A percentile compares a stretch with the other conserved stretches of the same genome.
Conservation (phyloP, 2,888 invertebrate species). For the Chrysotoxum bicinctum region DNA sequence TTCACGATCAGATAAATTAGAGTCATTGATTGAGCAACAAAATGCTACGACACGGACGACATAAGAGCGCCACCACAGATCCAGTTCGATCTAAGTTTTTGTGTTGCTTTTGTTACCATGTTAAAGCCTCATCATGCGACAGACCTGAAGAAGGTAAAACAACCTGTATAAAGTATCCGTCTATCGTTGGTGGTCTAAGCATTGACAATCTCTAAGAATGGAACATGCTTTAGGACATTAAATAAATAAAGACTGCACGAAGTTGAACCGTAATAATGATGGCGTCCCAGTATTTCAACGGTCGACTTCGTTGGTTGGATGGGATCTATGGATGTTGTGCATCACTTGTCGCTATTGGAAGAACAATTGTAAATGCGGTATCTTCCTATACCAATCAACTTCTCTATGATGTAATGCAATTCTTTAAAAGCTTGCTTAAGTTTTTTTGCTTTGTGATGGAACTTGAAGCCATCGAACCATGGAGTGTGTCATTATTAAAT, state of each 20-base stretch:
- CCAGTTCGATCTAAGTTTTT: constrained; percentile 22
- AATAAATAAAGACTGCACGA: constrained; percentile 43
- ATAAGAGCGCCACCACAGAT: constrained; percentile 42
- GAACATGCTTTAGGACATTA: constrained; percentile 11
- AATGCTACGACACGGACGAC: constrained; percentile 22
- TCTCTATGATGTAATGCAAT: background rate
- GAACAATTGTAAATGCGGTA: constrained; percentile 3
- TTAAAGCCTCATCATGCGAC: background rate
- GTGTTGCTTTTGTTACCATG: background rate
- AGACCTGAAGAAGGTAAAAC: constrained; percentile 5
- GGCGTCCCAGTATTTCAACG: constrained; percentile 15
- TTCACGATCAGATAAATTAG: constrained; percentile 67
- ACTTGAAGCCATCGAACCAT: constrained; percentile 32
- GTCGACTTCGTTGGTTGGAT: background rate
- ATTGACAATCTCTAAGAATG: constrained; percentile 49
- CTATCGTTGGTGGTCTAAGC: constrained; percentile 59
- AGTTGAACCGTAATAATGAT: constrained; percentile 36
- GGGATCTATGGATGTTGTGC: constrained; percentile 24
- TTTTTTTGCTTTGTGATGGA: background rate
- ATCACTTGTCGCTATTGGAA: constrained; percentile 24
- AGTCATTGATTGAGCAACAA: constrained; percentile 64
- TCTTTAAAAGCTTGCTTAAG: constrained; percentile 13
- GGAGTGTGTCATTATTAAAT: constrained; percentile 41
- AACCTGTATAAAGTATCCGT: constrained; percentile 44
- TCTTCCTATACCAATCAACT: background rate